Base-by-base conservation (phyloP, 2,797 vertebrate species). In the Enteromius treurensis region DNA sequence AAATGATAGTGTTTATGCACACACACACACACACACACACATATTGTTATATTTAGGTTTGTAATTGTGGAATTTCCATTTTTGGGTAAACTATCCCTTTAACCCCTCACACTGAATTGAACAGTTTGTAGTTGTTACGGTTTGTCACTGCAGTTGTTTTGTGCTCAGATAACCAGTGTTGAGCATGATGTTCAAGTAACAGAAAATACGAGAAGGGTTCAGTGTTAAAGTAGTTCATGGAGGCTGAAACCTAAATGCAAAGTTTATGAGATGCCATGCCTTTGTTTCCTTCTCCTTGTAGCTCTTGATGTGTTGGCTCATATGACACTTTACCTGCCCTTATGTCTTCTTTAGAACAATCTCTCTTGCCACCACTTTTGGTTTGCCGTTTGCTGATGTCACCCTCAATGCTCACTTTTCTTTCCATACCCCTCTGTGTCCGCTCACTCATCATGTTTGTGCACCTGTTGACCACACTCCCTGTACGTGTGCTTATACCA, bases 401-500 rank as follows among this genome's bases (percentile, higher is more conserved):
- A 70, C 65, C 51, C 60, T 34, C 19, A 37, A 78, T 60, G 81
- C 81, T 83, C 51, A 77, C 65, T 60, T 77, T 47, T 83, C 81
- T 83, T 60, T 69, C 75, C 74, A 69, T 60, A 21, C 80, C 40
- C 64, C 40, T 69, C 19, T 83, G 75, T 83, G 81, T 77, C 53
- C 81, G 65, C 65, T 60, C 74, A 34, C 40, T 42, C 76, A 32
- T 77, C 78, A 65, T 69, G 86, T 92, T 89, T 92, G 90, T 96
- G 91, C 96, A 93, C 94, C 91, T 96, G 92, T 96, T 86, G 95
- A 90, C 95, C 92, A 94, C 95, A 87, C 96, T 93, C 94, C 88
- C 94, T 94, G 91, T 96, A 89, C 90, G 92, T 93, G 91, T 94
- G 96, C 96, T 97, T 96, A 97, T 95, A 92, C 96, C 96, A 96